Evolutionary conservation across 2,888 invertebrate species (phyloP), one percentile per base, ranked within the genome.

Genomic region (Drosophila parthenogenetica): DNA sequence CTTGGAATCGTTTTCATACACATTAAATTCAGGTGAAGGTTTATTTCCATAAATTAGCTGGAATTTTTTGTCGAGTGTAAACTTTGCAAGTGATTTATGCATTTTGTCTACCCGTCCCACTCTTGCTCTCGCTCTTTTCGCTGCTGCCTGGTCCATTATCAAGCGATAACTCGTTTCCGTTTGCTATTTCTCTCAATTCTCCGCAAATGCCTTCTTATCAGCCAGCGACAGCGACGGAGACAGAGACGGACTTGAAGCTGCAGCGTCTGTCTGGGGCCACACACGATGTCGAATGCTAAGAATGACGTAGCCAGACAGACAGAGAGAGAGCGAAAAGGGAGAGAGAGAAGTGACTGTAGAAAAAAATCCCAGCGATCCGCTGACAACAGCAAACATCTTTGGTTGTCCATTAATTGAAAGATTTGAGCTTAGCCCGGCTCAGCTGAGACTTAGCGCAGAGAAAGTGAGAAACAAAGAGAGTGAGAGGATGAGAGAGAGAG

Each of bases 121-220:
- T 29, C 29, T 8, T 13, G 3, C 13, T 13, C 35, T 35, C 13
- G 1, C 13, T 29, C 11, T 13, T 13, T 4, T 35, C 35, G 25
- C 25, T 25, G 29, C 29, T 29, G 29, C 8, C 64, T 76, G 79
- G 79, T 58, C 78, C 78, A 65, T 69, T 76, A 76, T 76, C 76
- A 78, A 62, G 76, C 79, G 76, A 76, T 76, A 76, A 76, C 77
- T 79, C 77, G 79, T 77, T 77, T 77, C 77, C 77, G 77, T 63
- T 76, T 49, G 58, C 57, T 46, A 46, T 57, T 29, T 35, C 13
- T 35, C 35, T 11, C 35, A 35, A 35, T 35, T 35, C 35, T 35
- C 13, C 35, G 35, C 35, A 35, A 48, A 19, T 37, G 54, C 10
- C 22, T 55, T 62, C 55, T 62, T 35, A 35, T 35, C 35, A 35